phyloP scores from a whole-genome alignment of 2,888 invertebrate species.

The Heteropelma amictum region DNA sequence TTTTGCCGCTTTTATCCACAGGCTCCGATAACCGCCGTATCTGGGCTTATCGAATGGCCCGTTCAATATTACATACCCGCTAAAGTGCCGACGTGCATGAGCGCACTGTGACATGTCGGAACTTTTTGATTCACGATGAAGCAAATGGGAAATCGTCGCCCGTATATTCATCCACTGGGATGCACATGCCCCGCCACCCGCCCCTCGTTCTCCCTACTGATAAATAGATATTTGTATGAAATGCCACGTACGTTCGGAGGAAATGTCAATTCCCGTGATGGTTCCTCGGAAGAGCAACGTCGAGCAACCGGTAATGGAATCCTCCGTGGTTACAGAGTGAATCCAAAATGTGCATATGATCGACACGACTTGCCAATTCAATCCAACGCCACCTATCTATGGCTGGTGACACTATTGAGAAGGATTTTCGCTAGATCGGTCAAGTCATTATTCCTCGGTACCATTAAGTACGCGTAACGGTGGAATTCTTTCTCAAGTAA shows the following conservation, averaged over 20 bases:
- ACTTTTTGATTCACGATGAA: conserved; percentile 16
- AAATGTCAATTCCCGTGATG: background rate
- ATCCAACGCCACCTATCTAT: background rate
- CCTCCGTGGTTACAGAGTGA: background rate
- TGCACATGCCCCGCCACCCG: background rate
- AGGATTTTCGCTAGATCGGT: no score
- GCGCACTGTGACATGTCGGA: background rate
- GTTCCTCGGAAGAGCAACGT: background rate
- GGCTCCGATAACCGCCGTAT: conserved; percentile 40
- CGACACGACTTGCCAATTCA: background rate
- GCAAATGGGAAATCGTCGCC: conserved; percentile 12
- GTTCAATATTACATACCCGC: conserved; percentile 7
- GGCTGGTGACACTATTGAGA: no score
- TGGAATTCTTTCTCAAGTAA: no score
- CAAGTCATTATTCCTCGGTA: no score
- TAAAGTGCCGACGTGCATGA: conserved; percentile 28
- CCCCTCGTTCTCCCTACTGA: background rate
- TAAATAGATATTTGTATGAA: background rate
- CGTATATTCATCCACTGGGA: background rate
- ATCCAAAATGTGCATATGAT: background rate
- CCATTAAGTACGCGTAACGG: no score
- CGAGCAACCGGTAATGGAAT: conserved; percentile 27
- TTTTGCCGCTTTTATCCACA: conserved; percentile 11
- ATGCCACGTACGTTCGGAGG: background rate
- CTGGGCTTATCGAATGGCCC: conserved; percentile 23